Base-by-base conservation (phyloP, 2,888 invertebrate genomes). In the Aphelenchoides bicaudatus region DNA sequence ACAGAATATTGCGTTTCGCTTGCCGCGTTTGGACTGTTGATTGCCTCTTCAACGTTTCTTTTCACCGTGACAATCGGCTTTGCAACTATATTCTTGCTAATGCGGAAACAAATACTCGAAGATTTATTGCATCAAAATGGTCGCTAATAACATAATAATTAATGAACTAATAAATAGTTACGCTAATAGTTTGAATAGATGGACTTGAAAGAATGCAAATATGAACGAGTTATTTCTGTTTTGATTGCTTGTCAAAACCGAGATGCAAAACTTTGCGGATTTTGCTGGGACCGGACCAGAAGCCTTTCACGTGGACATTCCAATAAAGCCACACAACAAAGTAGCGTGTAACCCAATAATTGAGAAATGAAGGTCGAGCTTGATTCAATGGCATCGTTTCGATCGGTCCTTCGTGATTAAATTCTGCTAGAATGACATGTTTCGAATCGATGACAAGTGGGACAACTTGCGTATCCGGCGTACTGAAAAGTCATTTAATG, bases 401-500 rank as follows among this genome's bases (percentile, higher is more conserved):
- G 71, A 88, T 79, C 0, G 90, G 89, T 39, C 87, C 84, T 68
- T 87, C 85, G 77, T 91, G 92, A 74, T 91, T 86, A 80, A 98
- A 98, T 83, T 98, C 96, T 0, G 94, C 94, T 65, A 96, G 81
- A 57, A 84, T 82, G 31, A 80, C 81, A 31, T 74, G 78, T 16
- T 75, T 84, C 78, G 88, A 88, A 1, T 88, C 88, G 6, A 93
- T 93, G 4, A 96, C 86, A 52, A 98, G 83, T 0, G 98, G 98
- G n/a, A 80, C 96, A 98, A 0, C 94, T 93, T 1, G 94, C 90
- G 81, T 98, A 98, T 0, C 96, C 96, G 81, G 91, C 86, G 81
- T 96, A 98, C 82, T 83, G 73, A 68, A 69, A 4, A 10, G 16
- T 29, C 19, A 21, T n/a, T n/a, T n/a, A n/a, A n/a, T n/a, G n/a